phyloP scores from a whole-genome alignment of 2,797 vertebrate species.

The Antennarius maculatus region DNA sequence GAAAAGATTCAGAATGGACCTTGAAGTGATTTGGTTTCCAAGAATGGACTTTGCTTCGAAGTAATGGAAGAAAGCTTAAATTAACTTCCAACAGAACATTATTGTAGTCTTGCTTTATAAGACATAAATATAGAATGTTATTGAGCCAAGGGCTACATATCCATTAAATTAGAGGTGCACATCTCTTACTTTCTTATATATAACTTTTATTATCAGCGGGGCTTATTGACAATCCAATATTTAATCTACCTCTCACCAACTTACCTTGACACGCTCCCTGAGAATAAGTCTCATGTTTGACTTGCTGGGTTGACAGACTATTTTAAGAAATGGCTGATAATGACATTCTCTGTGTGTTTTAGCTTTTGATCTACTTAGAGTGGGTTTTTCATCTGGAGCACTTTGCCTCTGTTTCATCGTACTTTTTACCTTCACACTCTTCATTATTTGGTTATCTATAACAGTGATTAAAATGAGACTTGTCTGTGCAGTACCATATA shows the following conservation, averaged over 20 bases:
- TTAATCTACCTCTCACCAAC: slow-evolving; percentile 24
- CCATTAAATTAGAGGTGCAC: slow-evolving; percentile 25
- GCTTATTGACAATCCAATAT: slow-evolving; percentile 44
- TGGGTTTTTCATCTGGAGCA: slow-evolving; percentile 32
- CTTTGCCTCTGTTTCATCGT: not conserved
- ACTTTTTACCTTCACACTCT: slow-evolving; percentile 21
- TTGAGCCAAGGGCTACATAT: slow-evolving; percentile 32
- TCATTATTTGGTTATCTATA: slow-evolving; percentile 36
- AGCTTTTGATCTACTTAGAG: slow-evolving; percentile 30
- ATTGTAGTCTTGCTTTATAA: slow-evolving; percentile 7
- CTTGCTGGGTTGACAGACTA: slow-evolving; percentile 18
- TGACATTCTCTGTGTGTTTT: slow-evolving; percentile 41
- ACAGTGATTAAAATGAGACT: slow-evolving; percentile 25
- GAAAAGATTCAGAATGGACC: too few relatives aligned
- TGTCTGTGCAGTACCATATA: slow-evolving; percentile 10
- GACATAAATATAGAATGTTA: slow-evolving; percentile 19
- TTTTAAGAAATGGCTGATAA: slow-evolving; percentile 18
- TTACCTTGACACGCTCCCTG: not conserved
- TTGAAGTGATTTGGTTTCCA: too few relatives aligned
- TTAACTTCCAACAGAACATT: not conserved
- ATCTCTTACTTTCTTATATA: slow-evolving; percentile 13
- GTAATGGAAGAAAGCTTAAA: not conserved
- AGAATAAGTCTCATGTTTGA: slow-evolving; percentile 20
- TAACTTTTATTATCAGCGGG: slow-evolving; percentile 32
- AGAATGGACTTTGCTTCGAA: too few relatives aligned